Evolutionary conservation across 2,888 invertebrate species (phyloP), one percentile per base, ranked within the genome.

Genomic region (Epistrophe grossulariae): DNA sequence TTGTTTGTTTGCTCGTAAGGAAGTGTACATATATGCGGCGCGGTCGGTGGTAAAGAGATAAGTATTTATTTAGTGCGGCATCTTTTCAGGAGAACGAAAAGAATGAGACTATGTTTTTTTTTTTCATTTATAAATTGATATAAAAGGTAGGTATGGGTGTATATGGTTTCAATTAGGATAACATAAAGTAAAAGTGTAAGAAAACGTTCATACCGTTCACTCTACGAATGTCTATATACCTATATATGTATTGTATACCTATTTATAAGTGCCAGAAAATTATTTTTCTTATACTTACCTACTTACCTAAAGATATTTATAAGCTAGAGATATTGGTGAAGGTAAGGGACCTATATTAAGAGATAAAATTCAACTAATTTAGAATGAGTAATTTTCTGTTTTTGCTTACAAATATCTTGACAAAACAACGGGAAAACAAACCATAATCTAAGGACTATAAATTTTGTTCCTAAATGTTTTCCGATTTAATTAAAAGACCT

Each of bases 1-100:
- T 85, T 85, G 85, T 85, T 85, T 85, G 85, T 81, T 85, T 79
- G 73, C 70, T 48, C 76, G 24, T 40, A 70, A 85, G 66, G 60
- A 68, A 68, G 73, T 78, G 17, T 68, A 43, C 7, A 24, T 24
- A 24, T 24, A 24, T 59, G 59, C 11, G 59, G 6, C 4, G 4
- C 15, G 35, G 35, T 1, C 24, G 60, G 40, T 62, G 40, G 52
- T 13, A 64, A 64, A 31, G 52, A 74, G 55, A 79, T 70, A 72
- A 68, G 78, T 85, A 81, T 85, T 81, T 85, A 78, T 81, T 78
- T 81, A 78, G 78, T 85, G 60, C 50, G 78, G 73, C 77, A 55
- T 50, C 24, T 45, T 66, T 62, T 15, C 24, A 11, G 17, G 28
- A 55, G 55, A 48, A 31, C 19, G 62, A 64, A 19, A 43, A 62